Evolutionary conservation across 2,888 invertebrate species (phyloP).

Genomic region (Coelogynopora nodosa): DNA sequence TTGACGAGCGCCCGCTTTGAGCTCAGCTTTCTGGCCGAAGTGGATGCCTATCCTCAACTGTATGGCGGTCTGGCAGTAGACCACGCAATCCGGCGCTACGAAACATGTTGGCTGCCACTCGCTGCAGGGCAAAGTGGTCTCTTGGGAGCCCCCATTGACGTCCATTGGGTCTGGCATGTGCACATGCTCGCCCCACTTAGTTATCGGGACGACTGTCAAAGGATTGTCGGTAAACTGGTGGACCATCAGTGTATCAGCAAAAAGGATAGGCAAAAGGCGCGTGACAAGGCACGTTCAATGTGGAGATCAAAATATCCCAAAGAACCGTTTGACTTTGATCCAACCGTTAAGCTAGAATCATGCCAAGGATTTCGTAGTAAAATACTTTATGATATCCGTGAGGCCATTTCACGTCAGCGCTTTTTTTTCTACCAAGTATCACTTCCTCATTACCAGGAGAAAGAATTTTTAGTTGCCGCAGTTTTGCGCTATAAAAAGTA

Average conservation of each 20-base stretch:
- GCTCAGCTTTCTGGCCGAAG: slow-evolving; percentile 52
- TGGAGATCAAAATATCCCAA: slow-evolving; percentile 55
- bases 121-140: slow-evolving; percentile 52
- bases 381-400: slow-evolving; percentile 60
- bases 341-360: slow-evolving; percentile 42
- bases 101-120: slow-evolving; percentile 63
- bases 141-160: slow-evolving; percentile 63
- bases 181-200: slow-evolving; percentile 58
- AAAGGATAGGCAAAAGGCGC: slow-evolving; percentile 53
- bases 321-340: slow-evolving; percentile 54
- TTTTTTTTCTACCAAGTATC: slow-evolving; percentile 64
- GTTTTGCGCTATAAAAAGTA: slow-evolving; percentile 61
- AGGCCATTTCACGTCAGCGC: slow-evolving; percentile 61
- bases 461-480: slow-evolving; percentile 61
- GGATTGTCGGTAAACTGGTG: slow-evolving; percentile 54
- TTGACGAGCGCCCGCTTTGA: slow-evolving; percentile 50
- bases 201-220: slow-evolving; percentile 56
- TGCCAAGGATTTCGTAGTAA: slow-evolving; percentile 50
- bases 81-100: slow-evolving; percentile 63
- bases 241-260: slow-evolving; percentile 60
- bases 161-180: slow-evolving; percentile 64
- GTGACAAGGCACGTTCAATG: slow-evolving; percentile 52
- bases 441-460: slow-evolving; percentile 63
- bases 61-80: slow-evolving; percentile 57
- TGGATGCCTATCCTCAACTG: slow-evolving; percentile 52